phyloP scores from a whole-genome alignment of 1,140 invertebrate species.

The Leptinotarsa lineolata region DNA sequence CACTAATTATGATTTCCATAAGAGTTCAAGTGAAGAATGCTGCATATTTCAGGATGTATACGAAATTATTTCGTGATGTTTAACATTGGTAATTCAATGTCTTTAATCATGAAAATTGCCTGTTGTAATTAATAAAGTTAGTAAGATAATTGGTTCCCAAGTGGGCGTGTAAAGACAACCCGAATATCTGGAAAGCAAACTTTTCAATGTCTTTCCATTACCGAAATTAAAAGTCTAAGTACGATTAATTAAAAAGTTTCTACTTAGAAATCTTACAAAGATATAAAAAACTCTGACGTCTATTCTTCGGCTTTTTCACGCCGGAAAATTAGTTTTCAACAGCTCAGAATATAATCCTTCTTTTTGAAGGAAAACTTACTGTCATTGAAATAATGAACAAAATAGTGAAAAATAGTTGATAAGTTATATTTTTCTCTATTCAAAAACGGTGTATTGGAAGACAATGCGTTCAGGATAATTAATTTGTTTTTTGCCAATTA shows the following conservation, averaged over 20 bases:
- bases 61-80: no score
- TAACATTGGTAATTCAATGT: no score
- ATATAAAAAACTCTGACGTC: constrained; percentile 14
- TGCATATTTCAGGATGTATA: no score
- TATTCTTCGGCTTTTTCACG: constrained; percentile 9
- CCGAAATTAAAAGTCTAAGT: constrained; percentile 16
- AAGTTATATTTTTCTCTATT: no score
- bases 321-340: constrained; percentile 13
- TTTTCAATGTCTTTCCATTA: constrained; percentile 22
- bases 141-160: constrained; percentile 1
- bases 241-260: constrained; percentile 25
- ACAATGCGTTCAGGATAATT: no score
- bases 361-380: background rate
- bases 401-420: background rate
- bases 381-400: background rate
- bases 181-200: constrained; percentile 13
- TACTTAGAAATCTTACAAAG: constrained; percentile 8
- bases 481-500: no score
- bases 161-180: background rate
- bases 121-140: constrained; percentile 18
- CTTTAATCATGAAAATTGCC: no score
- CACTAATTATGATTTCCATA: no score
- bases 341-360: background rate
- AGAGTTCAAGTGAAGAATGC: no score
- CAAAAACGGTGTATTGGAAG: no score